phyloP scores from a whole-genome alignment of 2,888 invertebrate species.

The Nowickia ferox region DNA sequence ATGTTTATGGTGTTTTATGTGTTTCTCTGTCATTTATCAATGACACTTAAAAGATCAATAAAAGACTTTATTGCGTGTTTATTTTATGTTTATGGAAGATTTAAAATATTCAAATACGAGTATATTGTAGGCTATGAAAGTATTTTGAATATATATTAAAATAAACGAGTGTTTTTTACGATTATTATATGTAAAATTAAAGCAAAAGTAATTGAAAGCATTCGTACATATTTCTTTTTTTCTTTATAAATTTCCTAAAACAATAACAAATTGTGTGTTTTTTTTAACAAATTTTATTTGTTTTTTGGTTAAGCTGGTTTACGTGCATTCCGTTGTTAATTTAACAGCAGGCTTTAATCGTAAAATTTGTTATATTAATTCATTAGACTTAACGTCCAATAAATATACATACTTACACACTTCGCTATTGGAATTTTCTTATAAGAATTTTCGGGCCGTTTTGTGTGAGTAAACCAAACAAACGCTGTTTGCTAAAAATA shows the following conservation, averaged over 20 bases:
- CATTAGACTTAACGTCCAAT: no score
- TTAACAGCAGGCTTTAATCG: no score
- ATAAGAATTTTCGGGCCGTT: no score
- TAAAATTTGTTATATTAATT: no score
- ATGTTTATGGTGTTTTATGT: slow-evolving; percentile 31
- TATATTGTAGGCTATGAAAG: neutral
- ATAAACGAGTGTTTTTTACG: neutral
- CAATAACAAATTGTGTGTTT: no score
- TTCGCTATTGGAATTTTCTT: no score
- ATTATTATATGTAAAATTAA: neutral
- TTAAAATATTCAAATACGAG: slow-evolving; percentile 6
- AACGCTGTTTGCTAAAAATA: no score
- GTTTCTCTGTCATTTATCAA: slow-evolving; percentile 27
- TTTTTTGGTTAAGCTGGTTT: no score
- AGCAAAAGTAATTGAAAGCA: neutral
- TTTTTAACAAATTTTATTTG: no score
- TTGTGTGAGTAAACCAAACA: no score
- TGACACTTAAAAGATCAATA: slow-evolving; percentile 39
- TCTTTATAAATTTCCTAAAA: neutral
- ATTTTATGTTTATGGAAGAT: slow-evolving; percentile 15
- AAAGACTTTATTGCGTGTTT: slow-evolving; percentile 44
- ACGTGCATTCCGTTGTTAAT: no score
- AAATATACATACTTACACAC: no score
- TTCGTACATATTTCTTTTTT: neutral
- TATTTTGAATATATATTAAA: neutral